Evolutionary conservation across 2,113 vertebrate species (phyloP), one percentile per base, ranked within the genome.

Genomic region (Paedocypris sp.): DNA sequence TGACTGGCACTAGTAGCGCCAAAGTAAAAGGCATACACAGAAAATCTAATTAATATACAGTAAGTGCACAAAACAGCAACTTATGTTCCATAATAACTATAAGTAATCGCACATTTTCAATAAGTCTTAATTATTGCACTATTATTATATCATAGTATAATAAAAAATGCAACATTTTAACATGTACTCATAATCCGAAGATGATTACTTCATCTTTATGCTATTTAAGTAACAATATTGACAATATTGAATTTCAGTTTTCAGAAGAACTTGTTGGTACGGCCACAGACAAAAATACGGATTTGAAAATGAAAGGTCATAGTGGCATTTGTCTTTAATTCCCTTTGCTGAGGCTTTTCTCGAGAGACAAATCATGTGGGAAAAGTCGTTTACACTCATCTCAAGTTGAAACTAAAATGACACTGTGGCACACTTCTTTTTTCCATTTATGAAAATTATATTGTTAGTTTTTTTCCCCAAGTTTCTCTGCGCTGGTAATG

Each of bases 221-320:
- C n/a, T n/a, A n/a, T n/a, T n/a, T n/a, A n/a, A n/a, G n/a, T n/a
- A n/a, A n/a, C n/a, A n/a, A n/a, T n/a, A n/a, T n/a, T n/a, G n/a
- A n/a, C n/a, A n/a, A n/a, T n/a, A n/a, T n/a, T n/a, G n/a, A n/a
- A n/a, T n/a, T n/a, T n/a, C n/a, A n/a, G n/a, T n/a, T n/a, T n/a
- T n/a, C n/a, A n/a, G n/a, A n/a, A n/a, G n/a, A n/a, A n/a, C n/a
- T n/a, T n/a, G n/a, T n/a, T n/a, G n/a, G n/a, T n/a, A n/a, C n/a
- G n/a, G 63, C 47, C 64, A 67, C 60, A 59, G 47, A 29, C 49
- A 36, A 41, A 41, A 53, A n/a, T n/a, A n/a, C n/a, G n/a, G n/a
- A n/a, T n/a, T n/a, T n/a, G n/a, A n/a, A n/a, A n/a, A n/a, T n/a
- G n/a, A n/a, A n/a, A n/a, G n/a, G n/a, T n/a, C n/a, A n/a, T n/a